Conservation (phyloP, 1,140 invertebrate species). For the Aphaenogaster ashmeadi region DNA sequence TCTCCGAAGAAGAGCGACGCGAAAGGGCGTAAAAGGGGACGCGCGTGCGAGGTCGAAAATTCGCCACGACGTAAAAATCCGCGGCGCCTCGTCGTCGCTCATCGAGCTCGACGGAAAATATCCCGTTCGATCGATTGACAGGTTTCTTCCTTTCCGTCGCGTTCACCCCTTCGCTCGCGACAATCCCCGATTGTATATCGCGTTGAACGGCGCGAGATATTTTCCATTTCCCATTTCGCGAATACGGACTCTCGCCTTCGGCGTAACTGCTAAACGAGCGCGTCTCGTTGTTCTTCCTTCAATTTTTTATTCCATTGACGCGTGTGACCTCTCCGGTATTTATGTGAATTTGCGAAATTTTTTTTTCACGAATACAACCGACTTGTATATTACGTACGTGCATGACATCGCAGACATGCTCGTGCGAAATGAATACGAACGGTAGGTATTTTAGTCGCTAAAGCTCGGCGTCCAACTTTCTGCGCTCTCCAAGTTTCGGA, state of each 20-base stretch:
- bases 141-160: constrained; percentile 14
- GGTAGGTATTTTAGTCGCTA: constrained; percentile 12
- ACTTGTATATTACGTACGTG: neutral
- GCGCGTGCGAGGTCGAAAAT: constrained; percentile 16
- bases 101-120: constrained; percentile 17
- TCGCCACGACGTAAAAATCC: constrained; percentile 10
- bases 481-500: neutral
- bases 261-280: constrained; percentile 1
- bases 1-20: neutral
- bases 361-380: neutral
- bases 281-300: neutral
- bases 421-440: constrained; percentile 15
- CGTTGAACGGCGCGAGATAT: neutral
- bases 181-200: neutral
- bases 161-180: neutral
- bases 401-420: neutral
- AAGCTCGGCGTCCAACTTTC: constrained; percentile 2
- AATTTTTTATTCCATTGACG: constrained; percentile 22
- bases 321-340: neutral
- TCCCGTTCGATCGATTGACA: constrained; percentile 17
- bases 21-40: neutral
- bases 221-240: constrained; percentile 27
- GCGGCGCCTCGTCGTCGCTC: neutral
- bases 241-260: neutral
- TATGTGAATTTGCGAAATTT: neutral